Base-by-base conservation (phyloP, 37 sponge, comb jelly and placozoan species). In the Petrosia ficiformis region DNA sequence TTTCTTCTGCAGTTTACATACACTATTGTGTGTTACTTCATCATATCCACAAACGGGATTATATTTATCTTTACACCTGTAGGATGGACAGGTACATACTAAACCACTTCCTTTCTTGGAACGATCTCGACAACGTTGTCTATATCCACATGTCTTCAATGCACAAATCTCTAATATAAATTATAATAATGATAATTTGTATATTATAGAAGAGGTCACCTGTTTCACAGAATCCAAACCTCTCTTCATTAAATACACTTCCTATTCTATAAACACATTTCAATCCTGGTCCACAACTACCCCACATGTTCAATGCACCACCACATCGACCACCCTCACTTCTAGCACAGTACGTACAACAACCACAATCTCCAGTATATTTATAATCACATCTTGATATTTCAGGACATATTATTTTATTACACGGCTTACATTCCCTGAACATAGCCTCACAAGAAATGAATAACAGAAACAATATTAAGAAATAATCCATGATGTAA, bases 41-140 rank as follows among this genome's bases (percentile, higher is more conserved):
- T 84, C 74, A 34, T 77, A 34, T 0, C 85, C 85, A 48, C 85
- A 84, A 10, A 84, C 73, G 11, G 79, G 73, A 44, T 78, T 78
- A 60, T 0, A 40, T 44, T 75, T 84, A 5, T 35, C 72, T 5
- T 2, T 39, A 38, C 84, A 84, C 0, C 21, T 36, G 54, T 63
- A 70, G 14, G 14, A 48, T 19, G 54, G 54, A 48, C 54, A 48
- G 8, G 8, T 48, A 14, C 54, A 48, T 8, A 8, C 14, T 14
- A 48, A 14, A 48, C 54, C 54, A 19, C 14, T 48, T 8, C 8
- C 54, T 48, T 48, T 48, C 8, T 48, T 48, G 54, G 8, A 14
- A 19, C 14, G 8, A 8, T 48, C 54, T 48, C 14, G 8, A 48
- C 54, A 48, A 14, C 14, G 14, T 14, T 48, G 54, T 19, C 54